Evolutionary conservation across 2,888 invertebrate genomes (phyloP), one percentile per base, ranked within the genome.

Genomic region (Oxyteleia sp.): DNA sequence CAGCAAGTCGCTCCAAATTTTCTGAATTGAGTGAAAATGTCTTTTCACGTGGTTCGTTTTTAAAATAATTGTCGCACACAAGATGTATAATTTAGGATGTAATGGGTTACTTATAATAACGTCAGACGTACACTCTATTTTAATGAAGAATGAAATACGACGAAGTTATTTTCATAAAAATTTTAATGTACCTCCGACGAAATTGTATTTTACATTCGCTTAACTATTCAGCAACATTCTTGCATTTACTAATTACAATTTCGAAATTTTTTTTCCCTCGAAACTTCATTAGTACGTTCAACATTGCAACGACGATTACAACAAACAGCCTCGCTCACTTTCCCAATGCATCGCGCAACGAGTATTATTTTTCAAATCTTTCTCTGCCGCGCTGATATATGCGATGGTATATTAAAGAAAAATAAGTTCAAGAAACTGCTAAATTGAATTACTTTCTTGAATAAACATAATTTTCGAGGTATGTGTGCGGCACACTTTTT

Each of bases 41-140:
- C 16, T 55, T 55, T 57, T 57, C 35, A 26, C 23, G 15, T 7
- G 49, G 20, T 47, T 35, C 63, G 49, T 66, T 23, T 51, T 13
- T 23, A 41, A 53, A 53, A 68, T 26, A 49, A 53, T 49, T 35
- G 63, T 64, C 20, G 23, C 53, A 32, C 29, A 18, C 68, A 55
- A 69, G 57, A 69, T 47, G 69, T 20, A 45, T 43, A 55, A 69
- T 57, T 43, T 45, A 43, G 8, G 43, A 35, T 47, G 16, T 57
- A 57, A 55, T 45, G 45, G 26, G 32, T 69, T 68, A 68, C 68
- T 26, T 55, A 68, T 68, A 53, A 51, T 66, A 45, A 69, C 35
- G 23, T 55, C 47, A 47, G 32, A 45, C 26, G 18, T 41, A 38
- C 49, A 49, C 38, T 66, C 51, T 53, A 68, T 55, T 68, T 53